Conservation (phyloP, 2,888 invertebrate species). For the Hyposoter didymator region DNA sequence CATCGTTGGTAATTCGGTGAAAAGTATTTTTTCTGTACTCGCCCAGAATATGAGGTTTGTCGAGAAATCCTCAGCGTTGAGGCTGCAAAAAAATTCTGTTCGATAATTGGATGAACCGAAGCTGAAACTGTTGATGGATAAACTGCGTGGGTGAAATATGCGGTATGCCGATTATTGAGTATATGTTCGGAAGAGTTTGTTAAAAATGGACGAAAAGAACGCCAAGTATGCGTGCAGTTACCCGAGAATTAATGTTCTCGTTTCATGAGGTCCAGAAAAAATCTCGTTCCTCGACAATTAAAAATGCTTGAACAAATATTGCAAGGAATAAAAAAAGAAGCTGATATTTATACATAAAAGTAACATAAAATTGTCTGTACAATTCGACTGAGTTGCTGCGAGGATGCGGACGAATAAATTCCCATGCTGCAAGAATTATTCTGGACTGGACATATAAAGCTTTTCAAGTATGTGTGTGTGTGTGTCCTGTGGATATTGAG, state of each 20-base stretch:
- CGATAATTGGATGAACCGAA: neutral
- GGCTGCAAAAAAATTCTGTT: neutral
- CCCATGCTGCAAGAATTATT: neutral
- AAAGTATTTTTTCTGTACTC: neutral
- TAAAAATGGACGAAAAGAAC: neutral
- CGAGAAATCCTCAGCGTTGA: neutral
- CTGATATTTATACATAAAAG: neutral
- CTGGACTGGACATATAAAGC: neutral
- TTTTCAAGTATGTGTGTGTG: neutral
- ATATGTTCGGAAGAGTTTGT: neutral
- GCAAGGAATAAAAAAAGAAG: neutral
- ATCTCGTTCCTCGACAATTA: neutral
- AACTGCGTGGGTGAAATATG: neutral
- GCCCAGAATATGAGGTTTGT: neutral
- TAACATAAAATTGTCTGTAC: neutral
- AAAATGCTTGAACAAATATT: neutral
- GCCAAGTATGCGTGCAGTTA: neutral
- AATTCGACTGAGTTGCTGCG: neutral
- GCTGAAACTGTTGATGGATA: neutral
- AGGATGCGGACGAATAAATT: neutral
- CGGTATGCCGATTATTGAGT: neutral
- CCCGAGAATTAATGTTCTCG: neutral
- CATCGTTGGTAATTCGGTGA: neutral
- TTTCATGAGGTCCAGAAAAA: neutral
- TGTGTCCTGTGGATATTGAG: neutral